phyloP scores from a whole-genome alignment of 2,797 vertebrate genomes.

The Potorous gilbertii region DNA sequence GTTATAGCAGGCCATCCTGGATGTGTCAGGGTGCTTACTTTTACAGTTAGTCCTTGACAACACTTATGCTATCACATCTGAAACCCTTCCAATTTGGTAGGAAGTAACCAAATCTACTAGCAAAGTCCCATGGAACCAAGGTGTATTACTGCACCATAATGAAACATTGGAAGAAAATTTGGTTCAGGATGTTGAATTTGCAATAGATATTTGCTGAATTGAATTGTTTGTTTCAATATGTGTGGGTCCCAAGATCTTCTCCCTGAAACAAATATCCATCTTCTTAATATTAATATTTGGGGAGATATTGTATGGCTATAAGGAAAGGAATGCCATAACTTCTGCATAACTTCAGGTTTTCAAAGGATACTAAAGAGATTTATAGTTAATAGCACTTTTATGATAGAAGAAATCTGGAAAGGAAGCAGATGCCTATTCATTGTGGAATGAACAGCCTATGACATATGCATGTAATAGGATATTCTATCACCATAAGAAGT shows the following conservation, averaged over 20 bases:
- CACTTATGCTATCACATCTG: neutral
- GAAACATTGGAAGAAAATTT: neutral
- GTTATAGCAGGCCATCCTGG: too few relatives aligned
- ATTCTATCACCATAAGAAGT: neutral
- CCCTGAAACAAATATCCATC: neutral
- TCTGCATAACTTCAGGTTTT: neutral
- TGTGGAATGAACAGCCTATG: neutral
- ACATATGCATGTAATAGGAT: neutral
- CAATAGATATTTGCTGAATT: neutral
- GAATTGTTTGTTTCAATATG: neutral
- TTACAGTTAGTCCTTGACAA: neutral
- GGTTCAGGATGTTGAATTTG: neutral
- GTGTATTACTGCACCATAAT: neutral
- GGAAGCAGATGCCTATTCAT: neutral
- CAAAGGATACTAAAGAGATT: neutral
- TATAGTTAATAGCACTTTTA: neutral
- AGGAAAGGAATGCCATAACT: neutral
- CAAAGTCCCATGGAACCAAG: too few relatives aligned
- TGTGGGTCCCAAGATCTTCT: neutral
- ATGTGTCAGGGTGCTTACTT: too few relatives aligned
- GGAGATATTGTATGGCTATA: neutral
- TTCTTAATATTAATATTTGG: neutral
- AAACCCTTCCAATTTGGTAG: neutral
- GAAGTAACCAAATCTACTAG: neutral
- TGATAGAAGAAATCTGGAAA: neutral